A percentile compares a stretch with the other conserved stretches of the same genome.
Conservation (phyloP, 1,140 invertebrate species). For the Drosophila fuyamai region DNA sequence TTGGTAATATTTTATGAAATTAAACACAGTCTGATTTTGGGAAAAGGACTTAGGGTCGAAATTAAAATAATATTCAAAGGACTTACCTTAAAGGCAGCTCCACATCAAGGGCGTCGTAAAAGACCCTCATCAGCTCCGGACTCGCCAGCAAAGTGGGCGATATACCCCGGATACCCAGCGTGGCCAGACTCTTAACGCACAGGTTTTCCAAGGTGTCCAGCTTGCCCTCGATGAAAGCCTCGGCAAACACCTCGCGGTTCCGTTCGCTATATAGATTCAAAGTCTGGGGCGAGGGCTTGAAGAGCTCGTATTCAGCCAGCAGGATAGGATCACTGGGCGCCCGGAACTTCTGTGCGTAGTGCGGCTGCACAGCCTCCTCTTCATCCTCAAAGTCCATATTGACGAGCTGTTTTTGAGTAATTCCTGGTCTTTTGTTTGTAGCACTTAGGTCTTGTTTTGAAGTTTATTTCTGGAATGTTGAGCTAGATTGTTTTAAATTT, state of each 20-base stretch:
- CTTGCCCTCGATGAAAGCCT: constrained; percentile 49
- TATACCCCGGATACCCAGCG: constrained; percentile 9
- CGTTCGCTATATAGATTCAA: constrained; percentile 37
- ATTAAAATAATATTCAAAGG: no score
- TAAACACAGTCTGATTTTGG: no score
- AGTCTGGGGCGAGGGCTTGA: constrained; percentile 22
- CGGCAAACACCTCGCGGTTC: constrained; percentile 39
- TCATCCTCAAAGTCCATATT: constrained; percentile 41
- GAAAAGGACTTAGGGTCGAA: no score
- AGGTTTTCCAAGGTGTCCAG: constrained; percentile 43
- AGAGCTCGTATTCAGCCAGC: constrained; percentile 32
- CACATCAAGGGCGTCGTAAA: constrained; percentile 52
- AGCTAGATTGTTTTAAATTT: no score
- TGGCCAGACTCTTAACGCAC: constrained; percentile 38
- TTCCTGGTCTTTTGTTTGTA: neutral
- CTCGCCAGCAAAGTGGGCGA: constrained; percentile 7
- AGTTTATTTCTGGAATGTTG: neutral
- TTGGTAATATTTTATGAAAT: no score
- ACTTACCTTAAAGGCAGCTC: constrained; percentile 45
- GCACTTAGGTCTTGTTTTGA: neutral
- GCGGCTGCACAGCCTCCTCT: constrained; percentile 20
- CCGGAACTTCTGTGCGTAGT: constrained; percentile 31
- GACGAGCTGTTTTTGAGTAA: neutral
- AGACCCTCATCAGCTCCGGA: constrained; percentile 27
- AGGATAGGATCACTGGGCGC: constrained; percentile 40